phyloP scores from a whole-genome alignment of 2,888 invertebrate genomes.

The Pandemis heparana region DNA sequence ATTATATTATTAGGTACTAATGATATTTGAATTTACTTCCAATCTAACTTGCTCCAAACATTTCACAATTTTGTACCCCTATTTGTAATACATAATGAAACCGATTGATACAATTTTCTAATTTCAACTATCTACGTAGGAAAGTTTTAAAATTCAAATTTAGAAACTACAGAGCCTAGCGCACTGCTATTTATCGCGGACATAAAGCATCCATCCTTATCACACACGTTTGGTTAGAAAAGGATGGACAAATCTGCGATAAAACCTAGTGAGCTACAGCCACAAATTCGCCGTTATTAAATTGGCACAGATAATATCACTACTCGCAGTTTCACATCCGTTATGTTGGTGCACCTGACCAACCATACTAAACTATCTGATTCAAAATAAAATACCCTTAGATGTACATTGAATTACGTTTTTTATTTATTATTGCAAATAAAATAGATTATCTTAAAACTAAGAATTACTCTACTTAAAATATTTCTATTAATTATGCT shows the following conservation, averaged over 20 bases:
- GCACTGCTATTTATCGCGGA: not conserved
- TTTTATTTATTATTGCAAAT: slow-evolving; percentile 11
- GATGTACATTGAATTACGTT: not conserved
- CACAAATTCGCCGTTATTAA: slow-evolving; percentile 26
- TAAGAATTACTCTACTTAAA: slow-evolving; percentile 31
- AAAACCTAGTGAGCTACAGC: not conserved
- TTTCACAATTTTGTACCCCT: slow-evolving; percentile 53
- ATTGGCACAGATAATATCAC: slow-evolving; percentile 43
- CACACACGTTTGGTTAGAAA: not conserved
- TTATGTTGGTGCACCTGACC: slow-evolving; percentile 14
- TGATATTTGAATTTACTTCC: not conserved
- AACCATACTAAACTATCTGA: slow-evolving; percentile 17
- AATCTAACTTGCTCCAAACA: slow-evolving; percentile 41
- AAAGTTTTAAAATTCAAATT: slow-evolving; percentile 31
- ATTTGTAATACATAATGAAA: slow-evolving; percentile 34
- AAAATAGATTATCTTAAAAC: slow-evolving; percentile 22
- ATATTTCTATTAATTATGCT: slow-evolving; percentile 7
- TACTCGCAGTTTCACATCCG: slow-evolving; percentile 4
- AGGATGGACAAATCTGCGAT: not conserved
- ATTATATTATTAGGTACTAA: not conserved
- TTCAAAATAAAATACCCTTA: slow-evolving; percentile 17
- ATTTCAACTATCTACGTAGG: slow-evolving; percentile 19
- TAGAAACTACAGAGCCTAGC: slow-evolving; percentile 12
- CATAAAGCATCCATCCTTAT: not conserved
- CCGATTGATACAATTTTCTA: slow-evolving; percentile 38